Evolutionary conservation across 1,140 invertebrate genomes (phyloP), one percentile per base, ranked within the genome.

Genomic region (Ladona fulva): DNA sequence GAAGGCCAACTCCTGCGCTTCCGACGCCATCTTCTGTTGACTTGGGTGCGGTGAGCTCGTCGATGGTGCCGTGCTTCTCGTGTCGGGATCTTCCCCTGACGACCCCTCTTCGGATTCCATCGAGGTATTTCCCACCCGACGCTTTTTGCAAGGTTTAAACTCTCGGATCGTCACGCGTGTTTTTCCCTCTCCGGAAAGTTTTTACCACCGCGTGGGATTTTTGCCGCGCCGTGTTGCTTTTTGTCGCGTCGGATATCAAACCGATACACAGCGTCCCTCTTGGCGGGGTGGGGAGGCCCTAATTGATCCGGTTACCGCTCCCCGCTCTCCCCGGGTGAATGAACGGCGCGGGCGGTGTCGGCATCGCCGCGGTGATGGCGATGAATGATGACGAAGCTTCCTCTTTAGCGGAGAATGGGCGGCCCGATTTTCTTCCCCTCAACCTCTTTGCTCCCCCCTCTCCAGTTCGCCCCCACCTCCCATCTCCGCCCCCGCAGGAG

Each of bases 21-120:
- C 52, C 25, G 6, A 66, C 1, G 25, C 75, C 24, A 0, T 76
- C 78, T 79, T 74, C 29, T 75, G 66, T 42, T 24, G 24, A 42
- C 66, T 74, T 42, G 75, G 44, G 75, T 66, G 42, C 66, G 24
- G 74, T 29, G 19, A 25, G 14, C 75, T 77, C n/a, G 74, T 44
- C 76, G 77, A 77, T 78, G 79, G 79, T 81, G 85, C 85, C 84
- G 82, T 83, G 83, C 80, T 37, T 37, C 29, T 37, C n/a, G n/a
- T 79, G 77, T 80, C 83, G 81, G 81, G 83, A 83, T 82, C 81
- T 81, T 25, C 79, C 79, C 37, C n/a, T n/a, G n/a, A n/a, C n/a
- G 25, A 44, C 74, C 75, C 74, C 59, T 25, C 42, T 19, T 42
- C 29, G 29, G 29, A 37, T 8, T 37, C 29, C 29, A 37, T 37